These are phyloP conservation scores for Margaritifera margaritifera DNA, from an alignment of 2,888 invertebrate genomes.

Conservation along the genomic window DNA sequence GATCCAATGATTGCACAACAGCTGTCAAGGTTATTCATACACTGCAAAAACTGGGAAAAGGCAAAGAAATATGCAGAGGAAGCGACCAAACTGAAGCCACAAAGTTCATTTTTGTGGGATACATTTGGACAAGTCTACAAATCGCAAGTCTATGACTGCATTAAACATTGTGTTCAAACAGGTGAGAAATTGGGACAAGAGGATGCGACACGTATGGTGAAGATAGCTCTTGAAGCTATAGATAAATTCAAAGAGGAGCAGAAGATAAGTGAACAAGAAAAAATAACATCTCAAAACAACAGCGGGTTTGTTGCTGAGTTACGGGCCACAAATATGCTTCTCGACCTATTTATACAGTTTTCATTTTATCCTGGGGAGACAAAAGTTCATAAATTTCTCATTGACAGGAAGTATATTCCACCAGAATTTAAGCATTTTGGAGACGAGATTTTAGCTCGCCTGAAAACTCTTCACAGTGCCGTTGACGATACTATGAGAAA, in stretches of 20 bases:
- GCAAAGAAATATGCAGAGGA: constrained; percentile 38
- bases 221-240: constrained; percentile 23
- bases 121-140: constrained; percentile 46
- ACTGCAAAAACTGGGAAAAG: constrained; percentile 35
- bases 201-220: constrained; percentile 23
- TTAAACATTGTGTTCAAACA: constrained; percentile 13
- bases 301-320: constrained; percentile 55
- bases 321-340: constrained; percentile 32
- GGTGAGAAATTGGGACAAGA: constrained; percentile 17
- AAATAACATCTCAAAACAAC: constrained; percentile 29
- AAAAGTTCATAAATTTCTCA: constrained; percentile 38
- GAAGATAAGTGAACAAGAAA: constrained; percentile 34
- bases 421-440: constrained; percentile 18
- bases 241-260: constrained; percentile 38
- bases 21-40: constrained; percentile 44
- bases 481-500: constrained; percentile 32
- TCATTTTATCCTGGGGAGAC: constrained; percentile 17
- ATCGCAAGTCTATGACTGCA: constrained; percentile 24
- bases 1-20: constrained; percentile 52
- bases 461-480: constrained; percentile 30
- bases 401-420: constrained; percentile 26
- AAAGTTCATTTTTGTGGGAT: constrained; percentile 51
- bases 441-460: constrained; percentile 12
- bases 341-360: constrained; percentile 40
- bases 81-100: constrained; percentile 29